Evolutionary conservation across 2,888 invertebrate species (phyloP).

Genomic region (Acrocyrtus sp.): DNA sequence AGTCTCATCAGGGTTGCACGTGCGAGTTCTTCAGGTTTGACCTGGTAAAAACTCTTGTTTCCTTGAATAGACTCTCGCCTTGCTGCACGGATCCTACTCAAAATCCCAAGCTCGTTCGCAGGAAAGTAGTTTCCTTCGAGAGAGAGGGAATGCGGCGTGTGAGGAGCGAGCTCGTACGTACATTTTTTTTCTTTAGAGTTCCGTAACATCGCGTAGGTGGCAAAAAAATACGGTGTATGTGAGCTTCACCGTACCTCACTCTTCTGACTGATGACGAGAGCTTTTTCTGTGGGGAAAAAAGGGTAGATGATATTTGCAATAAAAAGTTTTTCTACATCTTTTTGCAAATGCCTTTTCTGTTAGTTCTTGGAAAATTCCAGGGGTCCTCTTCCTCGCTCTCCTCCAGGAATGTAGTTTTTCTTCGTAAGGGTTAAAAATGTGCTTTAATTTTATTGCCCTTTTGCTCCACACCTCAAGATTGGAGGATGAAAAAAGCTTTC

Average conservation of each 20-base stretch:
- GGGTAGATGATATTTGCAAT: background rate
- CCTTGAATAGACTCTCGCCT: background rate
- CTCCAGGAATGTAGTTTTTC: background rate
- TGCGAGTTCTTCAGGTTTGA: constrained; percentile 60
- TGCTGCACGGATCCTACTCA: background rate
- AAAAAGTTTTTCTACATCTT: background rate
- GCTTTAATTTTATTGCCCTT: background rate
- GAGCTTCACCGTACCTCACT: constrained; percentile 3
- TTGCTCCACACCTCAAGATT: constrained; percentile 8
- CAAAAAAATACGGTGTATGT: background rate
- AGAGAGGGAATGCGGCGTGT: constrained; percentile 29
- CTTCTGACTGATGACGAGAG: constrained; percentile 38
- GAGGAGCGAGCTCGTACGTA: constrained; percentile 42
- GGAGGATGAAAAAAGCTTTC: too few relatives aligned
- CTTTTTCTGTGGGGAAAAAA: background rate
- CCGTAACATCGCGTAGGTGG: constrained; percentile 35
- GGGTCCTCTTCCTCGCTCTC: too few relatives aligned
- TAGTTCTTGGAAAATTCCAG: background rate
- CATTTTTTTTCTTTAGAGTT: too few relatives aligned
- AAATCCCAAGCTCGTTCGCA: background rate
- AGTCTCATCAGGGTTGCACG: constrained; percentile 50
- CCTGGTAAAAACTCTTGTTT: constrained; percentile 48
- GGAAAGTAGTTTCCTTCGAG: constrained; percentile 6
- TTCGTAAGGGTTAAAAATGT: background rate
- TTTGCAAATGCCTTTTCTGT: background rate